phyloP scores from a whole-genome alignment of 2,888 invertebrate genomes.

The Drosophila borealis region DNA sequence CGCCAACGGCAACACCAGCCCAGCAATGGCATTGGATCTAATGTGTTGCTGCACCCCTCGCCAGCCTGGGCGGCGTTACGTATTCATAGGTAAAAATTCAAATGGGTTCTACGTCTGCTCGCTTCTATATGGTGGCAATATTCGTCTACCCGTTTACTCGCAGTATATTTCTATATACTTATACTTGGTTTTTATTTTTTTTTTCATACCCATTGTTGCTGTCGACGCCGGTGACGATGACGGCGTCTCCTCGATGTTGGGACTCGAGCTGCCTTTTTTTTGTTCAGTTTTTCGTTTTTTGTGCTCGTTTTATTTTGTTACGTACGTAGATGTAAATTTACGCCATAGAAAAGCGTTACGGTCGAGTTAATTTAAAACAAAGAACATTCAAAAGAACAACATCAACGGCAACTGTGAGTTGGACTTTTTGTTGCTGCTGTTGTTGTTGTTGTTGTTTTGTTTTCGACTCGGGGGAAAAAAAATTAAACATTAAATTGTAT shows the following conservation, averaged over 20 bases:
- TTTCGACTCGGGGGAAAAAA: conserved; percentile 52
- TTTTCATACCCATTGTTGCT: conserved; percentile 66
- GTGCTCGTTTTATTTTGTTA: conserved; percentile 69
- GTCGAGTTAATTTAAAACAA: conserved; percentile 84
- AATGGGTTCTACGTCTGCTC: conserved; percentile 53
- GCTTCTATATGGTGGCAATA: conserved; percentile 16
- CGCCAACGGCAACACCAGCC: conserved; percentile 70
- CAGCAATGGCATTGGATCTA: conserved; percentile 63
- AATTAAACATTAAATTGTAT: conserved; percentile 80
- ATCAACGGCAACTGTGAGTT: conserved; percentile 70
- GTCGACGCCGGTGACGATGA: conserved; percentile 52
- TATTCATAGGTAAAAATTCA: conserved; percentile 55
- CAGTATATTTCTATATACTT: conserved; percentile 24
- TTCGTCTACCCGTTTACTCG: conserved; percentile 18
- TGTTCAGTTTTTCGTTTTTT: conserved; percentile 24
- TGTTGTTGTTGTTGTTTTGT: conserved; percentile 35
- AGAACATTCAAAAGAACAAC: conserved; percentile 84
- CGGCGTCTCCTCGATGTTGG: conserved; percentile 72
- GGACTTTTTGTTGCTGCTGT: conserved; percentile 45
- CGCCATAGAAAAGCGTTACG: conserved; percentile 85
- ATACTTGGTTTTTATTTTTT: conserved; percentile 13
- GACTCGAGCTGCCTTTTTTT: conserved; percentile 45
- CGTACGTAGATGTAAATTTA: conserved; percentile 82
- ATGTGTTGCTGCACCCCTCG: conserved; percentile 23
- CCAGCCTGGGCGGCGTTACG: conserved; percentile 8